A percentile compares a stretch with the other conserved stretches of the same genome.
Evolutionary conservation across 2,113 vertebrate species (phyloP).

Genomic region (Tenebrosternarchus preto): DNA sequence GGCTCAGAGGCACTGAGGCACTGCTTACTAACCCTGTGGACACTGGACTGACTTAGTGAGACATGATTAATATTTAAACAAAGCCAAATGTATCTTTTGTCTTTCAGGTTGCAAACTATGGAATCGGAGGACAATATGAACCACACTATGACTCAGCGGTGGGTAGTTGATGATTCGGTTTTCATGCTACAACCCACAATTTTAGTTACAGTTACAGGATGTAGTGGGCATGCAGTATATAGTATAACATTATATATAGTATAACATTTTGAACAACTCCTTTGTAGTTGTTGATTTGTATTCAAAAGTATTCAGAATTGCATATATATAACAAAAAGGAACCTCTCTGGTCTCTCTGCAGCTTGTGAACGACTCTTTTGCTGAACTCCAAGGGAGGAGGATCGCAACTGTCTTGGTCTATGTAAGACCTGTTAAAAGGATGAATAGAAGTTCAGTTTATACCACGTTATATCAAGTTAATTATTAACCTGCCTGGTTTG

Average conservation of each 20-base stretch:
- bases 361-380: slow-evolving; percentile 40
- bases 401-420: slow-evolving; percentile 60
- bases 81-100: background rate
- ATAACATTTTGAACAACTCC: background rate
- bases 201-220: too few relatives aligned
- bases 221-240: too few relatives aligned
- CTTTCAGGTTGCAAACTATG: slow-evolving; percentile 62
- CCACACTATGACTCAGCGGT: slow-evolving; percentile 61
- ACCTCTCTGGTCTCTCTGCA: slow-evolving; percentile 19
- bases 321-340: background rate
- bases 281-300: background rate
- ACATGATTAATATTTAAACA: background rate
- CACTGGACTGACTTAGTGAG: background rate
- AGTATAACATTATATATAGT: background rate
- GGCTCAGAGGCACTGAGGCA: background rate
- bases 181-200: background rate
- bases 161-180: slow-evolving; percentile 9
- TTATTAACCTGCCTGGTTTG: background rate
- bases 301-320: background rate
- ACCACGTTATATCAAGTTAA: background rate
- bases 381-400: slow-evolving; percentile 29
- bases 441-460: background rate
- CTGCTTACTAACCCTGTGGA: background rate
- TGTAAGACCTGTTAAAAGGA: slow-evolving; percentile 38
- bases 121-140: slow-evolving; percentile 62